Evolutionary conservation across 2,113 vertebrate genomes (phyloP).

Genomic region (Phocoena phocoena): DNA sequence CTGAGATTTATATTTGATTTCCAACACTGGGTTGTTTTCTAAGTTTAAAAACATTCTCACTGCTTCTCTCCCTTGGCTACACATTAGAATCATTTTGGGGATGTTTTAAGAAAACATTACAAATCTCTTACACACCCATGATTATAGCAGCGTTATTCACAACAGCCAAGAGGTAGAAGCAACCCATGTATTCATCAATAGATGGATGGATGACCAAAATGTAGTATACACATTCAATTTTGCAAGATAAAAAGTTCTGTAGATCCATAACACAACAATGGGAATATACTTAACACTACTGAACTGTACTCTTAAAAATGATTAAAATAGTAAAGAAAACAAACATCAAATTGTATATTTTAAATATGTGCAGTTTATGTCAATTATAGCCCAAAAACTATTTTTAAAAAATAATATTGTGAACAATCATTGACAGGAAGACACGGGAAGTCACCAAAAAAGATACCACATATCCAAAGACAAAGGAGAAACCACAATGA

Average conservation of each 20-base stretch:
- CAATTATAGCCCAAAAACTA: neutral
- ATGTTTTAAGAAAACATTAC: neutral
- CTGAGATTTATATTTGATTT: neutral
- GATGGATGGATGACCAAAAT: neutral
- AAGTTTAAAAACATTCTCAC: neutral
- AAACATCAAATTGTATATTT: neutral
- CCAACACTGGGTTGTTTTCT: neutral
- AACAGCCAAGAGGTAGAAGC: neutral
- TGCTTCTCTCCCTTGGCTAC: neutral
- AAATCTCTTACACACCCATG: neutral
- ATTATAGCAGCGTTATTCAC: neutral
- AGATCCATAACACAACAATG: neutral
- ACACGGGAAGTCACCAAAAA: too few relatives aligned
- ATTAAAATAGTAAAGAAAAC: neutral
- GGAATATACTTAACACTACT: neutral
- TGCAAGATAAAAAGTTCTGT: neutral
- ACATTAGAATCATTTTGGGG: neutral
- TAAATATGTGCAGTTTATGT: neutral
- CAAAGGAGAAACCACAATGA: too few relatives aligned
- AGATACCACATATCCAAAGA: too few relatives aligned
- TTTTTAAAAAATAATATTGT: neutral
- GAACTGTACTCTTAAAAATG: neutral
- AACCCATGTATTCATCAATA: neutral
- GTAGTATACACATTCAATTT: neutral
- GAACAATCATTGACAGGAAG: too few relatives aligned